A percentile compares a stretch with the other conserved stretches of the same genome.
Evolutionary conservation across 1,140 invertebrate genomes (phyloP).

Genomic region (Trissolcus basalis): DNA sequence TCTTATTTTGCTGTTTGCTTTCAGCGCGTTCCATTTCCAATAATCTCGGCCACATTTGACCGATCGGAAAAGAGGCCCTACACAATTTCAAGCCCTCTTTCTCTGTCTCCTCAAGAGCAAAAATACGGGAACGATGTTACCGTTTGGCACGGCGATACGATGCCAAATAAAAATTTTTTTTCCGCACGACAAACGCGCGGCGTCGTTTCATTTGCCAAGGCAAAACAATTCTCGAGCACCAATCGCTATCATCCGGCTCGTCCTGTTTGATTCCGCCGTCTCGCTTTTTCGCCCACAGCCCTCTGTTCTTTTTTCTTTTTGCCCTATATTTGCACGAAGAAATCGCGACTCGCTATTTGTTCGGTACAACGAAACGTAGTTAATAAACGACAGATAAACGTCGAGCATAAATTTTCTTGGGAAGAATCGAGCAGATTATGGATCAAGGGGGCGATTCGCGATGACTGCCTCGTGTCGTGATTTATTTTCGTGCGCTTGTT

Average conservation of each 20-base stretch:
- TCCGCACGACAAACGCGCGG: conserved; percentile 14
- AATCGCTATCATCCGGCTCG: conserved; percentile 14
- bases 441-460: neutral
- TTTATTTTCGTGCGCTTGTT: conserved; percentile 19
- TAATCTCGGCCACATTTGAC: conserved; percentile 57
- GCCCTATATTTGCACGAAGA: neutral
- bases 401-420: conserved; percentile 18
- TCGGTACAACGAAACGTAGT: conserved; percentile 19
- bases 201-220: conserved; percentile 43
- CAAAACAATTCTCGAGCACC: conserved; percentile 40
- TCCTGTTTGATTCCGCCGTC: neutral
- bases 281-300: conserved; percentile 4
- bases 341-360: conserved; percentile 27
- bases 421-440: conserved; percentile 4
- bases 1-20: conserved; percentile 42
- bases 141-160: conserved; percentile 10
- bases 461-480: neutral
- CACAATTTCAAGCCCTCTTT: conserved; percentile 6
- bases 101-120: conserved; percentile 15
- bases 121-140: conserved; percentile 34
- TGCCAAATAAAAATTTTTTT: conserved; percentile 47
- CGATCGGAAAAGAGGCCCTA: conserved; percentile 25
- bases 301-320: neutral
- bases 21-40: conserved; percentile 61
- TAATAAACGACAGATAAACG: conserved; percentile 34